Base-by-base conservation (phyloP, 2,797 vertebrate genomes). In the Rhinella marina region DNA sequence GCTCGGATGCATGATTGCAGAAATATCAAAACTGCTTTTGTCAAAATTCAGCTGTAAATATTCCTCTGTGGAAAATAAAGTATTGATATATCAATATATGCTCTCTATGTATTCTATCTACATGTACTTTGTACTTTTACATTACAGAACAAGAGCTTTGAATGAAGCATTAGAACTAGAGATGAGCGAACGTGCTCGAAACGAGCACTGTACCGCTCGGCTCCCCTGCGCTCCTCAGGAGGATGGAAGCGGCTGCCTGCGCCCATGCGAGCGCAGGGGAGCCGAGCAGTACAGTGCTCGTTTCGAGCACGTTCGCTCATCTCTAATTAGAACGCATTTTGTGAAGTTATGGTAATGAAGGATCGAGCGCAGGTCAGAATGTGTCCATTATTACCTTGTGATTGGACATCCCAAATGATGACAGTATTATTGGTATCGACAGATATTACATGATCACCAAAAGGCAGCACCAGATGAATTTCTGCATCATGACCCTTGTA, bases 381-480 rank as follows among this genome's bases (percentile, higher is more conserved):
- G 19, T 50, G 41, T 50, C 21, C 17, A 6, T 64, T 88, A 92
- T 94, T 90, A 97, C 97, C 97, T 96, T 96, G 95, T 89, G 95
- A 95, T 81, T 96, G 93, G 72, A 97, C 93, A 56, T 97, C 95
- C 98, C 98, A 99, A 92, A 99, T 95, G 68, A 99, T 96, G 91
- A 99, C 95, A 88, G 94, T 62, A 82, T 96, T 96, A 19, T 96
- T 93, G 12, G 91, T 90, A 94, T 99, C 98, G 16, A 97, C 95
- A 81, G 98, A 98, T 83, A 99, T 96, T 70, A 99, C 83, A 70
- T 99, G 97, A 92, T 99, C 97, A 2, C 98, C 98, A 91, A 99
- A 96, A n/a, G 97, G 96, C 87, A 97, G 95, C 13, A 99, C 92
- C 87, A 98, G 94, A 54, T 93, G 96, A 90, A 99, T 96, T 87